Percentiles rank a stretch among this genome's conserved stretches.
Conservation (phyloP, 2,888 invertebrate species). For the Agrotis exclamationis region DNA sequence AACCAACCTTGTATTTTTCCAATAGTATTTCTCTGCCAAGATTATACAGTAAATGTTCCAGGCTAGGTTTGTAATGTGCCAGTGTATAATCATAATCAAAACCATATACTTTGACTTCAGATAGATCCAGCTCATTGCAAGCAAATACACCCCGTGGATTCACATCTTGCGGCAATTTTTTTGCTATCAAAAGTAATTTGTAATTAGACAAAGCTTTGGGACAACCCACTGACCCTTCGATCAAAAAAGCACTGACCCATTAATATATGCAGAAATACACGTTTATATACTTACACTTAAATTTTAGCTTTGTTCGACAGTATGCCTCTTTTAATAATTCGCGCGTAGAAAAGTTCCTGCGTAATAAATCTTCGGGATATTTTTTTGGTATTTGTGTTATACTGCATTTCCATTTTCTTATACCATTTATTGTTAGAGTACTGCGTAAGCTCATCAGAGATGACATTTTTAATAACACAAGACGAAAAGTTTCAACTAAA, state of each 20-base stretch:
- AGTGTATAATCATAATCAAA: slow-evolving; percentile 99
- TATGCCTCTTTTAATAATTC: slow-evolving; percentile 92
- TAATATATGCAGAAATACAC: neutral
- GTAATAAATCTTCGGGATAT: slow-evolving; percentile 41
- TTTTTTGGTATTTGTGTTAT: slow-evolving; percentile 70
- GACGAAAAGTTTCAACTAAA: slow-evolving; percentile 34
- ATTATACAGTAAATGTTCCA: slow-evolving; percentile 97
- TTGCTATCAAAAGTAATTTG: slow-evolving; percentile 91
- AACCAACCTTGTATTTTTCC: slow-evolving; percentile 95
- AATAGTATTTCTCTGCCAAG: slow-evolving; percentile 97
- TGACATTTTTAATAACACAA: slow-evolving; percentile 65
- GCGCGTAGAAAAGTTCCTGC: slow-evolving; percentile 80
- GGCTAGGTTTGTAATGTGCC: slow-evolving; percentile 97
- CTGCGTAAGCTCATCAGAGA: slow-evolving; percentile 71
- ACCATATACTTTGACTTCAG: slow-evolving; percentile 98
- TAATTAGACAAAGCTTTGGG: too few relatives aligned
- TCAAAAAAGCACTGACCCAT: too few relatives aligned
- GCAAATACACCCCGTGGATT: slow-evolving; percentile 97
- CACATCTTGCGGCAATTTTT: slow-evolving; percentile 96
- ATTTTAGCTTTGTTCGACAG: slow-evolving; percentile 92
- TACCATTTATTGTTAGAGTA: slow-evolving; percentile 67
- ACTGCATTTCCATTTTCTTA: slow-evolving; percentile 74
- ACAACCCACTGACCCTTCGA: too few relatives aligned
- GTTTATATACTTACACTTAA: slow-evolving; percentile 92
- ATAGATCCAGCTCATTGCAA: slow-evolving; percentile 98